phyloP scores from a whole-genome alignment of 2,888 invertebrate genomes.

The Conomelus anceps region DNA sequence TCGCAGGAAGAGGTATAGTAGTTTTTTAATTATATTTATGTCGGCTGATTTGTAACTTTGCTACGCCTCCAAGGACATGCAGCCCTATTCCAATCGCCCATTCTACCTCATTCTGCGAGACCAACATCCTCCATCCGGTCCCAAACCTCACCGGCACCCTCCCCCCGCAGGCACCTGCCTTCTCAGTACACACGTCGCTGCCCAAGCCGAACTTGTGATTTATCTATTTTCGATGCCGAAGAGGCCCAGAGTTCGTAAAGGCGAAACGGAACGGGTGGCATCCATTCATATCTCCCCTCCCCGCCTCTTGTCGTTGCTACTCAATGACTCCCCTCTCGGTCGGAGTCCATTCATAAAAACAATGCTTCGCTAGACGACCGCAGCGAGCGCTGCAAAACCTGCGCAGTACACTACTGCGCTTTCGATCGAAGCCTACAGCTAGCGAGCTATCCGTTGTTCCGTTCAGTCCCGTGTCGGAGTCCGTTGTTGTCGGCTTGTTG shows the following conservation, averaged over 20 bases:
- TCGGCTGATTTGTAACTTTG: background rate
- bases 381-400: background rate
- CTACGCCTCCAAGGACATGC: background rate
- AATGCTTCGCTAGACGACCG: background rate
- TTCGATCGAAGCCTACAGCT: background rate
- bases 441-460: background rate
- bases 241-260: conserved; percentile 3
- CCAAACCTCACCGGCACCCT: background rate
- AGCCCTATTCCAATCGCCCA: background rate
- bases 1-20: background rate
- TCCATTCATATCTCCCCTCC: conserved; percentile 7
- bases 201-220: background rate
- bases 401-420: conserved; percentile 3
- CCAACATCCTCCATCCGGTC: background rate
- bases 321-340: conserved; percentile 6
- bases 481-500: background rate
- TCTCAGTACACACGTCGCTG: background rate
- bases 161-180: background rate
- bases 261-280: background rate
- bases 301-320: background rate
- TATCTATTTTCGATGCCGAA: conserved; percentile 5
- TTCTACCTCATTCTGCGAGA: background rate
- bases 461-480: conserved; percentile 9
- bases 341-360: conserved; percentile 11
- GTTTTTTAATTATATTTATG: background rate